Conservation (phyloP, 2,888 invertebrate genomes). For the Melinaea menophilus region DNA sequence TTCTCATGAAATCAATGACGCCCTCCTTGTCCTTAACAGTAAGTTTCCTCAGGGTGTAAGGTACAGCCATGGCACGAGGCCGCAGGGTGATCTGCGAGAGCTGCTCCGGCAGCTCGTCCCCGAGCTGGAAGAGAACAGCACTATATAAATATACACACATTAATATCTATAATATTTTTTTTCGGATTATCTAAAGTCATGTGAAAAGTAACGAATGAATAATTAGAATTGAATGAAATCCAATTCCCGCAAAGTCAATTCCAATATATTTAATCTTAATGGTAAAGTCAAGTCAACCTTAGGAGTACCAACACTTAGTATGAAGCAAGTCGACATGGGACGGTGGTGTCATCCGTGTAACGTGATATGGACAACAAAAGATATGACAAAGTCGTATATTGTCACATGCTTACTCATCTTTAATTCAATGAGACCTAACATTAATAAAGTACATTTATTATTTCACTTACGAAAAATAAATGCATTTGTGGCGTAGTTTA, state of each 20-base stretch:
- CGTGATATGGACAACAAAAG: slow-evolving; percentile 25
- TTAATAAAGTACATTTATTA: background rate
- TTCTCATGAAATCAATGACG: slow-evolving; percentile 57
- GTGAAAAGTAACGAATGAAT: too few species aligned
- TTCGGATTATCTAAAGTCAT: too few species aligned
- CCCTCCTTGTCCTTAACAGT: slow-evolving; percentile 52
- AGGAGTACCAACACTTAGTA: slow-evolving; percentile 1
- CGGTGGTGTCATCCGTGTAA: slow-evolving; percentile 19
- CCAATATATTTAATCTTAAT: too few species aligned
- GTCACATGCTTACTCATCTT: slow-evolving; percentile 27
- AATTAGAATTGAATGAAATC: too few species aligned
- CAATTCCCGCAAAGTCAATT: too few species aligned
- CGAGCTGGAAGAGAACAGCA: slow-evolving; percentile 47
- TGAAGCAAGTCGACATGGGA: slow-evolving; percentile 21
- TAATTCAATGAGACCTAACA: slow-evolving; percentile 14
- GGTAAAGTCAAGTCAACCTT: background rate
- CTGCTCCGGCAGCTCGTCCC: slow-evolving; percentile 67
- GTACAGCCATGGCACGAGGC: slow-evolving; percentile 51
- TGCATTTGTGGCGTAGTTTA: background rate
- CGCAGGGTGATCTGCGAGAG: slow-evolving; percentile 59
- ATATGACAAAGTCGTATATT: slow-evolving; percentile 24
- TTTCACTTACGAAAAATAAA: background rate
- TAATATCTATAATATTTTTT: background rate
- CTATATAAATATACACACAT: background rate
- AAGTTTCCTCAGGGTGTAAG: slow-evolving; percentile 53